These are phyloP conservation scores for Ophioninae sp. DNA, from an alignment of 2,888 invertebrate genomes.

Conservation along the genomic window DNA sequence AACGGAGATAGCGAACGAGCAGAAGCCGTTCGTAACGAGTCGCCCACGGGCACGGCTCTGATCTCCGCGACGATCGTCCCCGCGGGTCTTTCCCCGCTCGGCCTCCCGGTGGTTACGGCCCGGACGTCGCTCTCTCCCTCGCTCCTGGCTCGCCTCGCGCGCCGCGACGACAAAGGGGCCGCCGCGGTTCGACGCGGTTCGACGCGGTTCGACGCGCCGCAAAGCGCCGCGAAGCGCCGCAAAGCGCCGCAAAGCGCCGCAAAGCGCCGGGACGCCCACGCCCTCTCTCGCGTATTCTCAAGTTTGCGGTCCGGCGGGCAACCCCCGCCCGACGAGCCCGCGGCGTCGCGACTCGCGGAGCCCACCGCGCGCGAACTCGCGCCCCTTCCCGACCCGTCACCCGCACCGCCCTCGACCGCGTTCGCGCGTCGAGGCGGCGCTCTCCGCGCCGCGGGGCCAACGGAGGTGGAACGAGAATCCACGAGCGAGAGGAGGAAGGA, in stretches of 20 bases:
- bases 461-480: background rate
- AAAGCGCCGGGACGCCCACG: conserved; percentile 79
- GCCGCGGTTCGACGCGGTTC: conserved; percentile 80
- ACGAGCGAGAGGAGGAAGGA: conserved; percentile 3
- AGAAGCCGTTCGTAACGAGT: conserved; percentile 77
- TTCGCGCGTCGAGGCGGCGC: background rate
- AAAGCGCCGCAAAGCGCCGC: conserved; percentile 80
- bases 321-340: conserved; percentile 43
- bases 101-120: conserved; percentile 61
- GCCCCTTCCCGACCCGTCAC: conserved; percentile 50
- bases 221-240: conserved; percentile 80
- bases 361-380: conserved; percentile 76
- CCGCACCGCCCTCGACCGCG: conserved; percentile 26
- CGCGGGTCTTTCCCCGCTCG: conserved; percentile 62
- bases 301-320: conserved; percentile 32
- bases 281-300: conserved; percentile 56
- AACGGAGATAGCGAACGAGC: conserved; percentile 38
- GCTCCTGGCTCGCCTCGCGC: conserved; percentile 62
- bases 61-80: conserved; percentile 77
- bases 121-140: conserved; percentile 68
- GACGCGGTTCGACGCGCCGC: too few relatives aligned
- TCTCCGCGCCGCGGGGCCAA: background rate
- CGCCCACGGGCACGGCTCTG: conserved; percentile 75
- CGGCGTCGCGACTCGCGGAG: conserved; percentile 66
- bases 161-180: conserved; percentile 78